Evolutionary conservation across 2,888 invertebrate genomes (phyloP).

Genomic region (Sericinus montela): DNA sequence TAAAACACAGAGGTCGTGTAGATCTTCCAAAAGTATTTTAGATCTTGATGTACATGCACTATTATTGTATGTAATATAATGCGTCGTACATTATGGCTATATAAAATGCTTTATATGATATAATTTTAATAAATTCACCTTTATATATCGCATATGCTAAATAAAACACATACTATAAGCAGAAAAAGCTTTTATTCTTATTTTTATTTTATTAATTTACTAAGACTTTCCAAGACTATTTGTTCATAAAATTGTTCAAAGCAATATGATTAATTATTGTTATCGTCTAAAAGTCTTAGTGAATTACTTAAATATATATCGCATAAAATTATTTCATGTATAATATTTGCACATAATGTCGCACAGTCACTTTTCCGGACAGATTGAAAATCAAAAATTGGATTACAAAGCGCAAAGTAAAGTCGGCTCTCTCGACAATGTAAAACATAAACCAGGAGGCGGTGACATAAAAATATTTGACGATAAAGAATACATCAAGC

Average conservation of each 20-base stretch:
- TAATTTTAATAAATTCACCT: conserved; percentile 3
- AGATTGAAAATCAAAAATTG: conserved; percentile 94
- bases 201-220: conserved; percentile 6
- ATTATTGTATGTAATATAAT: not conserved
- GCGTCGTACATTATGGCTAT: not conserved
- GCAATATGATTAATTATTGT: no score
- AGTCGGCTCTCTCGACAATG: conserved; percentile 94
- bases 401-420: conserved; percentile 96
- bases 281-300: conserved; percentile 3
- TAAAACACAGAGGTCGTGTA: no score
- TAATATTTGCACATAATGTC: conserved; percentile 41
- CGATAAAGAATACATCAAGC: conserved; percentile 94
- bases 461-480: conserved; percentile 97
- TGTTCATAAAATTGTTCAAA: no score
- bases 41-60: conserved; percentile 6
- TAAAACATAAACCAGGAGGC: conserved; percentile 94
- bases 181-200: conserved; percentile 17
- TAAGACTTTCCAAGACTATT: conserved; percentile 2
- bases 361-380: conserved; percentile 68
- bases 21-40: not conserved
- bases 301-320: not conserved
- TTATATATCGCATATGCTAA: conserved; percentile 13
- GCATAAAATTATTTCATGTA: conserved; percentile 23
- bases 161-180: conserved; percentile 23
- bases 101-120: conserved; percentile 7